A percentile compares a stretch with the other conserved stretches of the same genome.
phyloP scores from a whole-genome alignment of 2,113 vertebrate species.

The Trematocara unimaculatum region DNA sequence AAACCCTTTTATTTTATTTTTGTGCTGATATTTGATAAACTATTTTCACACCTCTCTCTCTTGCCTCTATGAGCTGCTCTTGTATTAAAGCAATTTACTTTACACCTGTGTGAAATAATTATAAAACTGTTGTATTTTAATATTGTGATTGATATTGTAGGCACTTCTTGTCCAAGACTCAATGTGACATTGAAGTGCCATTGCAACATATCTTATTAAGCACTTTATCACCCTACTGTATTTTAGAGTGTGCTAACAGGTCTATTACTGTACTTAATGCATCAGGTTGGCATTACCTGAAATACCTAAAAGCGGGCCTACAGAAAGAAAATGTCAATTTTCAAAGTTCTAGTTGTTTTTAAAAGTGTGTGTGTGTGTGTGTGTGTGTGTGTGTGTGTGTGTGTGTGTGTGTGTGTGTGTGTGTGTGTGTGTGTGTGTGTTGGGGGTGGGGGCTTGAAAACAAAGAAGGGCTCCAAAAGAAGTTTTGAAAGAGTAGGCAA shows the following conservation, averaged over 20 bases:
- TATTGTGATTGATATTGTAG: not conserved
- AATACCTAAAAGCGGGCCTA: not conserved
- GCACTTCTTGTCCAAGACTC: constrained; percentile 27
- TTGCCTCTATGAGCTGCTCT: not conserved
- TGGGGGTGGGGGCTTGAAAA: not conserved
- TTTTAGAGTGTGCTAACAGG: constrained; percentile 8
- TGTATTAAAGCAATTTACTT: not conserved
- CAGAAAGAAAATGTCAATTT: constrained; percentile 9
- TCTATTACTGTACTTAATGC: constrained; percentile 4
- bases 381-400: not conserved
- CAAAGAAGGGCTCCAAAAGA: not conserved
- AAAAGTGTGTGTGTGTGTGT: not conserved
- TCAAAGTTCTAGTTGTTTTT: constrained; percentile 17
- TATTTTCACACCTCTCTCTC: not conserved
- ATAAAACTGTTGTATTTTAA: not conserved
- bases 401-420: not conserved
- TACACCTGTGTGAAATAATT: not conserved
- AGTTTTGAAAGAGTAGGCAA: not conserved
- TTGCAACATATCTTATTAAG: constrained; percentile 23
- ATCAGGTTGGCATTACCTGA: not conserved
- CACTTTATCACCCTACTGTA: constrained; percentile 66
- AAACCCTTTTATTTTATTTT: not conserved
- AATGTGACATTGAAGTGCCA: constrained; percentile 14
- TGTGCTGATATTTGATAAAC: not conserved
- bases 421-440: not conserved